phyloP scores from a whole-genome alignment of 2,797 vertebrate genomes.

The Gobionotothen gibberifrons region DNA sequence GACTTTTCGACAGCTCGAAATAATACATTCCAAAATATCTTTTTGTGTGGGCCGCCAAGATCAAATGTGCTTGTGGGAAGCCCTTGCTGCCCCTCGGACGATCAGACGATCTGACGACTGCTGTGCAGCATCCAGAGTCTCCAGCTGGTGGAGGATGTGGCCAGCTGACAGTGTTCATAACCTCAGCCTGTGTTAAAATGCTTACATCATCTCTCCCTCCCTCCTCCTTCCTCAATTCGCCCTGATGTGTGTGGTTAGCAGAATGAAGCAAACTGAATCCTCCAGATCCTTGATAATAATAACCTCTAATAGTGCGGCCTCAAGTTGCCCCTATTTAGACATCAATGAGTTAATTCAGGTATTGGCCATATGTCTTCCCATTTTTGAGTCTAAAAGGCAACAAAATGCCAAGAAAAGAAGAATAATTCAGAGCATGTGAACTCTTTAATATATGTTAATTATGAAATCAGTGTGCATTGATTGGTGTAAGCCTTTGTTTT shows the following conservation, averaged over 20 bases:
- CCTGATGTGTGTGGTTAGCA: slow-evolving; percentile 32
- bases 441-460: neutral
- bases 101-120: slow-evolving; percentile 8
- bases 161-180: slow-evolving; percentile 70
- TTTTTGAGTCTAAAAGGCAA: neutral
- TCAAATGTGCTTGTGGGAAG: slow-evolving; percentile 32
- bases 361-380: neutral
- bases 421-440: neutral
- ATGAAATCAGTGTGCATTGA: slow-evolving; percentile 4
- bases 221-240: slow-evolving; percentile 19
- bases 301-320: neutral
- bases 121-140: slow-evolving; percentile 57
- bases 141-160: slow-evolving; percentile 71
- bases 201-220: slow-evolving; percentile 72
- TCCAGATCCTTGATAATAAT: slow-evolving; percentile 22
- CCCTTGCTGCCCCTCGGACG: slow-evolving; percentile 18
- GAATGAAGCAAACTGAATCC: slow-evolving; percentile 18
- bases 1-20: neutral
- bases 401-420: neutral
- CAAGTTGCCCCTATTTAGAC: neutral
- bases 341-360: neutral
- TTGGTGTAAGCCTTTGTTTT: slow-evolving; percentile 21
- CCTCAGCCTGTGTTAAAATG: slow-evolving; percentile 71
- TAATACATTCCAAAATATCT: neutral
- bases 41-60: neutral